phyloP scores from a whole-genome alignment of 2,113 vertebrate species.

The Macaca mulatta region DNA sequence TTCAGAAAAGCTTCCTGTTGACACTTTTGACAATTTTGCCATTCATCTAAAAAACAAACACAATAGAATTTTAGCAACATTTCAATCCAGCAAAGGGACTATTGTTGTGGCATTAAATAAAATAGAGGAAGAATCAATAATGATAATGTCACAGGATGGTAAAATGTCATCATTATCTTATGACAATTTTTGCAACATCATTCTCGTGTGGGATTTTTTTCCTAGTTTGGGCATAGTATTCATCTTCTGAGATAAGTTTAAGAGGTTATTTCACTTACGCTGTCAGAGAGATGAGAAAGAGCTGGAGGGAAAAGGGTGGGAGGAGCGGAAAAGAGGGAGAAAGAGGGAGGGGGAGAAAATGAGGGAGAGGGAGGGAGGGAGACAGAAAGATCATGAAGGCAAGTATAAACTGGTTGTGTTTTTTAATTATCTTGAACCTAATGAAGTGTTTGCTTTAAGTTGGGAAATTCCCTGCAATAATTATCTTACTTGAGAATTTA shows the following conservation, averaged over 20 bases:
- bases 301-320: neutral
- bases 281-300: neutral
- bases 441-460: conserved; percentile 69
- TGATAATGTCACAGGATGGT: neutral
- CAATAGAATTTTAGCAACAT: conserved; percentile 3
- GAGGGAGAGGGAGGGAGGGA: neutral
- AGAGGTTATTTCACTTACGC: neutral
- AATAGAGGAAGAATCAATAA: neutral
- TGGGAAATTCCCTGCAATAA: conserved; percentile 56
- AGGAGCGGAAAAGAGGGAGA: neutral
- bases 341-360: neutral
- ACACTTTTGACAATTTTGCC: conserved; percentile 7
- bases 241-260: neutral
- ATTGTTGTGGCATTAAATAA: neutral
- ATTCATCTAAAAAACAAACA: neutral
- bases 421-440: conserved; percentile 68
- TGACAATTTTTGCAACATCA: neutral
- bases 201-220: neutral
- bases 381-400: neutral
- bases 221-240: neutral
- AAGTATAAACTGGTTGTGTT: conserved; percentile 26
- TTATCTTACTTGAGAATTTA: conserved; percentile 67
- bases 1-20: conserved; percentile 32
- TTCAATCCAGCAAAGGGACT: conserved; percentile 12
- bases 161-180: conserved; percentile 30